phyloP scores from a whole-genome alignment of 1,140 invertebrate species.

The Polyergus mexicanus region DNA sequence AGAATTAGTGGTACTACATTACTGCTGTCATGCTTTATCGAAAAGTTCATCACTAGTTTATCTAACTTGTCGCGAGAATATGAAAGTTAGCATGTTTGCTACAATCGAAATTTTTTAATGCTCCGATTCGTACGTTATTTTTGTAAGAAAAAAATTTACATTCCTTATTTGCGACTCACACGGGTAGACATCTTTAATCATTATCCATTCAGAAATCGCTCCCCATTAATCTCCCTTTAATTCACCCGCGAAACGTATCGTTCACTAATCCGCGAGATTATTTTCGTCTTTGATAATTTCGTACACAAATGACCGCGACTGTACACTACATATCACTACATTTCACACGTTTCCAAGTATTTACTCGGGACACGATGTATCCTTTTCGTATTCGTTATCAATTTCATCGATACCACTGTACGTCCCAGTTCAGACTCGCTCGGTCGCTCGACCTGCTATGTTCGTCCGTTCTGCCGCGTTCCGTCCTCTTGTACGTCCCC shows the following conservation, averaged over 20 bases:
- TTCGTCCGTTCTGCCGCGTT: slow-evolving; percentile 42
- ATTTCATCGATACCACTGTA: background rate
- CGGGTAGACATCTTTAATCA: background rate
- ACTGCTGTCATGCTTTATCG: background rate
- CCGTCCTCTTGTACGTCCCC: slow-evolving; percentile 58
- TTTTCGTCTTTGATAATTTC: background rate
- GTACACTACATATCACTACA: slow-evolving; percentile 3
- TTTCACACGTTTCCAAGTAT: slow-evolving; percentile 38
- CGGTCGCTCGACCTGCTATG: slow-evolving; percentile 71
- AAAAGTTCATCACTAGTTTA: background rate
- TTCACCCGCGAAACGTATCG: background rate
- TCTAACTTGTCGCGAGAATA: background rate
- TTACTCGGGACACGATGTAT: slow-evolving; percentile 15
- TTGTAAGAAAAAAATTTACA: background rate
- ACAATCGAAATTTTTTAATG: background rate
- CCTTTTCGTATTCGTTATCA: too few species aligned
- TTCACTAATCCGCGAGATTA: background rate
- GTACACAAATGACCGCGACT: background rate
- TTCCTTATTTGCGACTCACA: background rate
- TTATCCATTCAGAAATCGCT: background rate
- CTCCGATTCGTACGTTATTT: background rate
- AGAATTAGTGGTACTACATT: background rate
- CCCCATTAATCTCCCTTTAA: background rate
- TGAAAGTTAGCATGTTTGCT: background rate
- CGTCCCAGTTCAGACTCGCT: slow-evolving; percentile 25